A percentile compares a stretch with the other conserved stretches of the same genome.
These are phyloP conservation scores for Catalaphyllia jardinei DNA, from an alignment of 64 coral and sea anemone genomes.

Conservation along the genomic window DNA sequence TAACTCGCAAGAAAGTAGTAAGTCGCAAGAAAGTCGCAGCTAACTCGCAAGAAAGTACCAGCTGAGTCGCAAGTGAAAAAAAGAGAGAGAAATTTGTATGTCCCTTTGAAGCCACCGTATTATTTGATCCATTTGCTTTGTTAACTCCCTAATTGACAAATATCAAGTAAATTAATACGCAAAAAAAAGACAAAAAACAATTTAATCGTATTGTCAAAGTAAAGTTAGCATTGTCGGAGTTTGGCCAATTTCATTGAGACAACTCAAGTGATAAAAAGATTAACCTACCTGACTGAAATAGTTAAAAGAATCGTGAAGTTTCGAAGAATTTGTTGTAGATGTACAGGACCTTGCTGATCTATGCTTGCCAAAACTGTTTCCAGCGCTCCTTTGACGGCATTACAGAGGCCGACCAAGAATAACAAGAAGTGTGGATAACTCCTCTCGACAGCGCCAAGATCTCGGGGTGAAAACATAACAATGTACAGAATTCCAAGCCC, in stretches of 20 bases:
- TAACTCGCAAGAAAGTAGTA: no score
- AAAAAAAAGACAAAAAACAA: no score
- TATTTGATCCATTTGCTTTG: no score
- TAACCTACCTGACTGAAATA: conserved; percentile 64
- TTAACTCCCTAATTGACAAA: no score
- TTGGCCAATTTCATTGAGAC: no score
- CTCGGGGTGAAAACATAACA: conserved; percentile 41
- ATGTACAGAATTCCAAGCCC: conserved; percentile 57
- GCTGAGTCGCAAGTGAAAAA: no score
- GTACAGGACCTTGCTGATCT: conserved; percentile 67
- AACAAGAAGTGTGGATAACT: conserved; percentile 66
- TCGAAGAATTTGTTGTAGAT: conserved; percentile 80
- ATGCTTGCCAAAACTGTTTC: conserved; percentile 69
- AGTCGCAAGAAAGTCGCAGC: no score
- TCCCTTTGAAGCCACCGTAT: no score
- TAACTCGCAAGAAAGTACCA: no score
- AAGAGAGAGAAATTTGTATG: no score
- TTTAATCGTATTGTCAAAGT: no score
- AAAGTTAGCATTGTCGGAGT: background rate
- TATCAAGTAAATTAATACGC: no score
- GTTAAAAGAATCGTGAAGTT: conserved; percentile 85
- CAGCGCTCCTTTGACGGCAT: conserved; percentile 82
- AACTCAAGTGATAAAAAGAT: background rate
- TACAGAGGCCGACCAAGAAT: conserved; percentile 78
- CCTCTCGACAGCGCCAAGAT: conserved; percentile 73